Percentiles rank a stretch among this genome's conserved stretches.
phyloP scores from a whole-genome alignment of 2,797 vertebrate genomes.

The Clarias platycephalus region DNA sequence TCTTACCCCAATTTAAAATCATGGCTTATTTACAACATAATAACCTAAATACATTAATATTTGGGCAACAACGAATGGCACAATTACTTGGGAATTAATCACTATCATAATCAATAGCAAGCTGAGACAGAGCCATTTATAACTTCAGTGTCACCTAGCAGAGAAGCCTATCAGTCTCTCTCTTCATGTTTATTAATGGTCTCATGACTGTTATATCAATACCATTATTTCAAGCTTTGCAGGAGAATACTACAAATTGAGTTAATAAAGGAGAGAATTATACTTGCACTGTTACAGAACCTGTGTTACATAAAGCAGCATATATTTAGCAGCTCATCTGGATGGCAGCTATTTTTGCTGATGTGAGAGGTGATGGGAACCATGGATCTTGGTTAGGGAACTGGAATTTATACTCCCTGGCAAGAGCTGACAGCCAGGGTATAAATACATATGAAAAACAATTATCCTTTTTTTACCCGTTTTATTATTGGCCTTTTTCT shows the following conservation, averaged over 20 bases:
- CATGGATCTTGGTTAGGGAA: conserved; percentile 40
- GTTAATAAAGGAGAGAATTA: conserved; percentile 51
- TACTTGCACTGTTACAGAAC: conserved; percentile 36
- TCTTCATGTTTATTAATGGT: conserved; percentile 69
- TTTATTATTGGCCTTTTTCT: conserved; percentile 23
- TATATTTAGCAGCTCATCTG: conserved; percentile 50
- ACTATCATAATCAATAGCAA: conserved; percentile 63
- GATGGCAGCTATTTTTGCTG: conserved; percentile 44
- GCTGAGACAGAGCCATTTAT: conserved; percentile 65
- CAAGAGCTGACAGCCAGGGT: conserved; percentile 24
- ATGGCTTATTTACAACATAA: conserved; percentile 33
- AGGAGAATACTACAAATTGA: conserved; percentile 40
- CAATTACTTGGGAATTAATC: conserved; percentile 69
- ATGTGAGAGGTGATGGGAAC: conserved; percentile 38
- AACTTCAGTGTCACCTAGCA: conserved; percentile 54
- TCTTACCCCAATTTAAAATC: conserved; percentile 3
- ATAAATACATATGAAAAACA: conserved; percentile 46
- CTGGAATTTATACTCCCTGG: conserved; percentile 40
- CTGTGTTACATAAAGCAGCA: conserved; percentile 42
- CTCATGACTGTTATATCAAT: conserved; percentile 65
- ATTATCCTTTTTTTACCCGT: background rate
- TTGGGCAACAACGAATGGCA: conserved; percentile 42
- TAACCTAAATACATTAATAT: conserved; percentile 17
- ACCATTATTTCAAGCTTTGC: conserved; percentile 60
- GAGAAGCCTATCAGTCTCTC: conserved; percentile 53